Evolutionary conservation across 2,888 invertebrate species (phyloP), one percentile per base, ranked within the genome.

Genomic region (Cybosia mesomella): DNA sequence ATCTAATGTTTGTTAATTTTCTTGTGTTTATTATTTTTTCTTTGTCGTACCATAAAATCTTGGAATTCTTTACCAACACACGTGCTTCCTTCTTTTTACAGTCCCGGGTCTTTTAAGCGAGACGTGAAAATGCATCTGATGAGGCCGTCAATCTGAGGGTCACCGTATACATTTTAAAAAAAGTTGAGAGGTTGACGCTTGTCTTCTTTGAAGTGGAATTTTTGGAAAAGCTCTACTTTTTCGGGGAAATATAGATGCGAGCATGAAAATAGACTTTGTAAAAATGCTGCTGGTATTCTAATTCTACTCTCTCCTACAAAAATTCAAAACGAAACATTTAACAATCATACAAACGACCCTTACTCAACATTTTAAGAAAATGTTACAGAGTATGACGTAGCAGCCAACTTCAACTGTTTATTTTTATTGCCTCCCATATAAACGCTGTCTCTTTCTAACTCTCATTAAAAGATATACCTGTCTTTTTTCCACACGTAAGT

Each of bases 361-460:
- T 36, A 49, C 74, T 75, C 77, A 75, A 70, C 71, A 66, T 76
- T 58, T 72, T 70, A 77, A 80, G 78, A 73, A 73, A 74, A 68
- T 59, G 73, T 77, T 78, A 87, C 88, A 81, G 83, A 85, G 87
- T 87, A 84, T 83, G 84, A 77, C 71, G 73, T 65, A 76, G 76
- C 77, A 76, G 81, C 77, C 85, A 81, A 86, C 86, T 87, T 83
- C 81, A 85, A 80, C 82, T 82, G 81, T 84, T 85, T 85, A 83
- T 83, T 89, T 89, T 87, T 88, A 87, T 82, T 73, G 76, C 78
- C 57, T 71, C 55, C 55, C 69, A 70, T 73, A 64, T 67, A 59
- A 61, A 68, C 58, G 66, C 72, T 67, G 68, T 84, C 84, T 65
- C 78, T 77, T 62, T 84, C 81, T 28, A 64, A 61, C 77, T 53